Evolutionary conservation across 2,888 invertebrate species (phyloP).

Genomic region (Eumacrocentrus americanus): DNA sequence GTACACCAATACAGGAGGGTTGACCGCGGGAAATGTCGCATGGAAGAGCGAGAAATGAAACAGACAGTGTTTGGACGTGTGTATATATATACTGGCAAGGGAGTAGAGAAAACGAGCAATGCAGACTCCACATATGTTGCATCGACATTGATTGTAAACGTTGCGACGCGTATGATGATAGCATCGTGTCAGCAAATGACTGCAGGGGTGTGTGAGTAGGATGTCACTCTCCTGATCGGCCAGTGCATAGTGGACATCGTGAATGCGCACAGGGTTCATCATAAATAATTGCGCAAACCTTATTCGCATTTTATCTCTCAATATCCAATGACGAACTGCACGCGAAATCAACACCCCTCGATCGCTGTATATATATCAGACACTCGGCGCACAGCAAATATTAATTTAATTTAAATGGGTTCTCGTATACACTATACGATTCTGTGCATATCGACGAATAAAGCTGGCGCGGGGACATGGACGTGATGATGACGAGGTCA

Average conservation of each 20-base stretch:
- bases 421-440: slow-evolving; percentile 32
- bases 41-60: slow-evolving; percentile 17
- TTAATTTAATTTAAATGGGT: slow-evolving; percentile 59
- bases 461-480: background rate
- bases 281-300: slow-evolving; percentile 55
- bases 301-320: slow-evolving; percentile 38
- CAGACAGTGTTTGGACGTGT: background rate
- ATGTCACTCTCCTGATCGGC: too few relatives aligned
- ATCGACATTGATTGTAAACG: slow-evolving; percentile 38
- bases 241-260: slow-evolving; percentile 31
- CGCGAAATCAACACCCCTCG: background rate
- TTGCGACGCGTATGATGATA: slow-evolving; percentile 31
- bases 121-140: slow-evolving; percentile 12
- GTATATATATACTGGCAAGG: slow-evolving; percentile 7
- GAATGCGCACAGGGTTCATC: slow-evolving; percentile 49
- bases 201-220: slow-evolving; percentile 14
- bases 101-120: background rate
- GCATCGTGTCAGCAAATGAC: slow-evolving; percentile 37
- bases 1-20: background rate
- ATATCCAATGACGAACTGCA: slow-evolving; percentile 9
- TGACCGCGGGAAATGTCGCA: slow-evolving; percentile 6
- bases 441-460: background rate
- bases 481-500: too few relatives aligned
- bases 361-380: slow-evolving; percentile 1
- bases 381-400: slow-evolving; percentile 49